These are phyloP conservation scores for Trichacis sp. DNA, from an alignment of 2,888 invertebrate species.

Conservation along the genomic window DNA sequence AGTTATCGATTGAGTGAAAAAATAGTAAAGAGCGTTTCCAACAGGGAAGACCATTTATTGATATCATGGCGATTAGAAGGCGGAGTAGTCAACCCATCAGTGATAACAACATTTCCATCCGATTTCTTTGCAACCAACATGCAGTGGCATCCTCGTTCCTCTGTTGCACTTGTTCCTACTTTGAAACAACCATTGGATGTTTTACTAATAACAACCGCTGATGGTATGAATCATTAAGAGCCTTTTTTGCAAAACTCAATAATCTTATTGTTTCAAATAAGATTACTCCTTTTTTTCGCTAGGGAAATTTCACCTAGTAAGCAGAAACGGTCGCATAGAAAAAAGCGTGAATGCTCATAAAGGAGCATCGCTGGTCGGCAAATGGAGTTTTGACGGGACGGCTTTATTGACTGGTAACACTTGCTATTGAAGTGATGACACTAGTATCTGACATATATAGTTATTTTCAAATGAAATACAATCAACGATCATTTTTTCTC, in stretches of 20 bases:
- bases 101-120: conserved; percentile 82
- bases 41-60: conserved; percentile 92
- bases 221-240: too few relatives aligned
- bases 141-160: conserved; percentile 85
- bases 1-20: background rate
- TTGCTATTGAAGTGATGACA: too few relatives aligned
- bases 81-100: conserved; percentile 78
- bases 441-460: too few relatives aligned
- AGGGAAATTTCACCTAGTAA: conserved; percentile 89
- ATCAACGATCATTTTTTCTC: too few relatives aligned
- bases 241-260: too few relatives aligned
- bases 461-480: too few relatives aligned
- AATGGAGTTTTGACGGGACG: conserved; percentile 96
- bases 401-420: conserved; percentile 90
- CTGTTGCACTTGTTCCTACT: conserved; percentile 61
- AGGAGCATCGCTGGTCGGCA: conserved; percentile 87
- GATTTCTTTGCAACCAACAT: conserved; percentile 91
- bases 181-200: conserved; percentile 80
- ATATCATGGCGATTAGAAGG: conserved; percentile 87
- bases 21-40: conserved; percentile 52
- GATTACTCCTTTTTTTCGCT: too few relatives aligned
- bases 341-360: conserved; percentile 93
- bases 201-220: conserved; percentile 86
- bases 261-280: too few relatives aligned
- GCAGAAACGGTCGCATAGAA: conserved; percentile 91